Evolutionary conservation across 2,113 vertebrate species (phyloP).

Genomic region (Oenanthe oenanthe): DNA sequence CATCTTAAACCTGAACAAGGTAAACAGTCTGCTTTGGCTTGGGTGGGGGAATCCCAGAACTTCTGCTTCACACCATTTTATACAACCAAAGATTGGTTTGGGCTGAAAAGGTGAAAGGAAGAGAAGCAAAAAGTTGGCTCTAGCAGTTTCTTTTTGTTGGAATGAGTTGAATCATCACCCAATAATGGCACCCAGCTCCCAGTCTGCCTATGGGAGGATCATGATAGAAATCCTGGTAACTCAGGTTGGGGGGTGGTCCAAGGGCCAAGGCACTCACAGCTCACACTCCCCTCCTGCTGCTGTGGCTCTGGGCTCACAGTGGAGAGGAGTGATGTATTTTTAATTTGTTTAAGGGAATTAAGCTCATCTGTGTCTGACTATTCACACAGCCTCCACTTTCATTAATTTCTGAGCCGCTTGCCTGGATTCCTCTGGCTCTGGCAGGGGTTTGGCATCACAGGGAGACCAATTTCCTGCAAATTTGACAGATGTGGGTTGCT

Average conservation of each 20-base stretch:
- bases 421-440: slow-evolving; percentile 12
- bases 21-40: neutral
- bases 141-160: neutral
- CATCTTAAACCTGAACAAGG: neutral
- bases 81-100: neutral
- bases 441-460: neutral
- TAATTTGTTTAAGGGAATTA: slow-evolving; percentile 41
- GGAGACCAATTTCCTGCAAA: neutral
- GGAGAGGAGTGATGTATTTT: slow-evolving; percentile 1
- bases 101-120: neutral
- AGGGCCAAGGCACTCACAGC: neutral
- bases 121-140: neutral
- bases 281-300: neutral
- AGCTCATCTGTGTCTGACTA: neutral
- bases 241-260: neutral
- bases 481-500: neutral
- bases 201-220: neutral
- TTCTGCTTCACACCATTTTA: neutral
- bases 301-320: fast-evolving
- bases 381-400: neutral
- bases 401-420: neutral
- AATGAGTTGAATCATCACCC: neutral
- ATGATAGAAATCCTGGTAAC: neutral
- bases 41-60: neutral
- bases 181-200: neutral